These are phyloP conservation scores for Cichladusa arquata DNA, from an alignment of 2,113 vertebrate species.

Conservation along the genomic window DNA sequence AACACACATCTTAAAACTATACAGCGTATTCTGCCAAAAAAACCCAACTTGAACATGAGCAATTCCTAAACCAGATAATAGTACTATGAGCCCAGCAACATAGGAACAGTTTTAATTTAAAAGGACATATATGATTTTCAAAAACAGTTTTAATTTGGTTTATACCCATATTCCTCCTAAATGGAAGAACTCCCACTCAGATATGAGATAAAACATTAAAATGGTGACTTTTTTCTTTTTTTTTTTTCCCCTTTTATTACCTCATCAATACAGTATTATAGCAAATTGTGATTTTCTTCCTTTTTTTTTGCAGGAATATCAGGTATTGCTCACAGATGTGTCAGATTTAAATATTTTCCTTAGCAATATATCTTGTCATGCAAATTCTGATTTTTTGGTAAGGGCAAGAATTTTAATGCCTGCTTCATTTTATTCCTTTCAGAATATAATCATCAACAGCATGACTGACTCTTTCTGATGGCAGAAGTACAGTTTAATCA, in stretches of 20 bases:
- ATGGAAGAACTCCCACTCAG: not conserved
- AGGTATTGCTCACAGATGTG: not conserved
- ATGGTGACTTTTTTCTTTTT: not conserved
- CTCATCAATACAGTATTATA: not conserved
- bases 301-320: not conserved
- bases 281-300: not conserved
- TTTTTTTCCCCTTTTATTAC: not conserved
- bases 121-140: conserved; percentile 7
- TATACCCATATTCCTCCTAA: not conserved
- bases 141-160: not conserved
- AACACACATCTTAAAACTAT: not conserved
- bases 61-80: not conserved
- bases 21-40: not conserved
- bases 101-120: conserved; percentile 19
- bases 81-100: not conserved
- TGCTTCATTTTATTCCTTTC: not conserved
- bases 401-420: not conserved
- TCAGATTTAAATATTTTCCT: not conserved
- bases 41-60: not conserved
- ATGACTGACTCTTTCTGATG: not conserved
- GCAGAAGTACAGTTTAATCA: not conserved
- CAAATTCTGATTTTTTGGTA: not conserved
- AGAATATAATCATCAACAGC: not conserved
- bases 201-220: not conserved
- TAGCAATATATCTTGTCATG: not conserved